Conservation (phyloP, 23 tunicate genomes). For the Oikopleura dioica region DNA sequence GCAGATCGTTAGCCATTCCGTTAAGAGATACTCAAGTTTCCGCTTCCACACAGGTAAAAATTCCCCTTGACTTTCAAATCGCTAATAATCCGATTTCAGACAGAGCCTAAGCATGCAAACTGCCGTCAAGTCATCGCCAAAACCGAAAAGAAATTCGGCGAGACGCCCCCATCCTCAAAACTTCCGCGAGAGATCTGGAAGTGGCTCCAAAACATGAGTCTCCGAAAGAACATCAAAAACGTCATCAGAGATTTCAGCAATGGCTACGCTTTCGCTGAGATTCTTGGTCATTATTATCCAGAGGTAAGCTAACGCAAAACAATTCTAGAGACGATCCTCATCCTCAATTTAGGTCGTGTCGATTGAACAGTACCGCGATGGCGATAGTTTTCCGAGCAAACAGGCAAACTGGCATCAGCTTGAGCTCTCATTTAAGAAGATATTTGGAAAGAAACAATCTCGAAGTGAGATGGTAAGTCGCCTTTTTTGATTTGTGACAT, state of each 20-base stretch:
- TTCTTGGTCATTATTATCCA: background rate
- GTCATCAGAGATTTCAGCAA: background rate
- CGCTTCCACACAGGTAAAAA: no score
- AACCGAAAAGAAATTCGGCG: background rate
- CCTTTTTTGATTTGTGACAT: no score
- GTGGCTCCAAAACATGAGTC: background rate
- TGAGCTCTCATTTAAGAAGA: background rate
- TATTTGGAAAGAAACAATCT: no score
- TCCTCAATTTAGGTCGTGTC: background rate
- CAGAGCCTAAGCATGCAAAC: background rate
- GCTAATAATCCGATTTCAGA: no score
- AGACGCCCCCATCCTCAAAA: background rate
- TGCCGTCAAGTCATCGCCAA: background rate
- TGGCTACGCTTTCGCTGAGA: background rate
- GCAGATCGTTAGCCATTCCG: no score
- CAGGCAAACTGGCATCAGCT: background rate
- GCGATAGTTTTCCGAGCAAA: background rate
- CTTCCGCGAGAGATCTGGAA: background rate
- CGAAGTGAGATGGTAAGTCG: no score
- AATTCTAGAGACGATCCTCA: background rate
- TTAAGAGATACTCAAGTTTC: no score
- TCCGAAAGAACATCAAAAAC: background rate
- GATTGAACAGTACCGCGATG: background rate
- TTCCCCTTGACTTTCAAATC: no score
- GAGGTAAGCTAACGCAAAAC: background rate